phyloP scores from a whole-genome alignment of 2,888 invertebrate species.

The Temnothorax ravouxi region DNA sequence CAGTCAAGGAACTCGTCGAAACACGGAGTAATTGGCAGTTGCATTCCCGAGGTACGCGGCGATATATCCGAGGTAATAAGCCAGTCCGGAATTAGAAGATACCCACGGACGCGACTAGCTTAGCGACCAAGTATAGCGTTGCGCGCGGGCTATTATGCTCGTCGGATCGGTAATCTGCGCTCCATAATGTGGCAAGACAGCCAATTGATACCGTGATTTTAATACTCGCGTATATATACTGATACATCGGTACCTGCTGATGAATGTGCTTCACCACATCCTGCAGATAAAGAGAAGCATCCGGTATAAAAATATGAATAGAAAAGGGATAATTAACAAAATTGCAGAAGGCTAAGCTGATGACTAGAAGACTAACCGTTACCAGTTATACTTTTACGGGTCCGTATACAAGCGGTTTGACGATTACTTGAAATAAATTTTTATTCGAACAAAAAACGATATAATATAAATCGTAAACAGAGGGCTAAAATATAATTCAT shows the following conservation, averaged over 20 bases:
- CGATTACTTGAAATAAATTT: not conserved
- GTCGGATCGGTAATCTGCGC: conserved; percentile 26
- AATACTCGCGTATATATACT: not conserved
- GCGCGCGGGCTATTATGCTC: not conserved
- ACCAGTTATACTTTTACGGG: not conserved
- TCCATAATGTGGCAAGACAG: conserved; percentile 19
- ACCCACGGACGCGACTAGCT: conserved; percentile 43
- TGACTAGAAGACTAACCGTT: conserved; percentile 2
- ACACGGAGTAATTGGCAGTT: conserved; percentile 59
- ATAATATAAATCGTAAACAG: not conserved
- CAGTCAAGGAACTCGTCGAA: conserved; percentile 53
- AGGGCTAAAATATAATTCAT: not conserved
- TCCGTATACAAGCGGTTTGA: not conserved
- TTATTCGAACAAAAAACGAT: not conserved
- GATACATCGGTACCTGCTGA: not conserved
- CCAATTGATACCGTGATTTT: conserved; percentile 46
- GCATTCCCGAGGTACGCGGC: conserved; percentile 32
- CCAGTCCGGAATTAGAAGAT: conserved; percentile 28
- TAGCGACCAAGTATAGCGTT: conserved; percentile 39
- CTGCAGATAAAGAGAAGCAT: conserved; percentile 7
- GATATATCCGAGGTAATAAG: conserved; percentile 35
- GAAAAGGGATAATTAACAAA: conserved; percentile 14
- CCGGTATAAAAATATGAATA: conserved; percentile 9
- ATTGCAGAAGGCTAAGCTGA: not conserved
- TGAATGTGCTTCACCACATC: conserved; percentile 2